Evolutionary conservation across 2,113 vertebrate genomes (phyloP), one percentile per base, ranked within the genome.

Genomic region (Entelurus aequoreus): DNA sequence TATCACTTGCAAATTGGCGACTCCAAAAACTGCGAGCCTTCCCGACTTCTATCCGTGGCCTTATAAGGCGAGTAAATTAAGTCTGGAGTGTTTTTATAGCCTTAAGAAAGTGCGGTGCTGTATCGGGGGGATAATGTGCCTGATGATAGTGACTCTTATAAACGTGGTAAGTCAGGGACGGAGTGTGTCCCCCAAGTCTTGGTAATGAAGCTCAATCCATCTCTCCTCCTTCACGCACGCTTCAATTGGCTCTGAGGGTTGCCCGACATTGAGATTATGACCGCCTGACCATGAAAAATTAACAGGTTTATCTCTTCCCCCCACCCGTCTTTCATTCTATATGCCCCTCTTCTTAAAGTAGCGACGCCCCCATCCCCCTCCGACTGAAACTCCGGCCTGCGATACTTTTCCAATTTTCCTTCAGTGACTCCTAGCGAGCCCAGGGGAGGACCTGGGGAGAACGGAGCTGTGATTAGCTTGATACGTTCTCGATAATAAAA

Each of bases 401-500:
- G 73, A 80, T 86, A 87, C 82, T 82, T 86, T 82, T 84, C 87
- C 87, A 89, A 88, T 88, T 87, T 90, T 80, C 75, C 78, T 69
- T 83, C 79, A 77, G 77, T 82, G 80, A 79, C 72, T 84, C 76
- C 78, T 74, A 64, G 65, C 53, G 78, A 81, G 84, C 86, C 77
- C 80, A 81, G 70, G 80, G 84, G 88, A 86, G 78, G 75, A 84
- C 69, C 61, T 73, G 62, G 66, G 75, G 63, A 76, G 85, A 84
- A 82, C 76, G 73, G 69, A 89, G 84, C 80, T 84, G 84, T 89
- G 88, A 89, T 90, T 85, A 85, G 83, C 69, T 86, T 89, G 87
- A 90, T 89, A 87, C 81, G 86, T 86, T 86, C 71, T 51, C 84
- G 84, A 88, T 90, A 88, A 88, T 88, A 90, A 88, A 79, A 80